A percentile compares a stretch with the other conserved stretches of the same genome.
These are phyloP conservation scores for Gryllus bimaculatus DNA, from an alignment of 1,140 invertebrate genomes.

Conservation along the genomic window DNA sequence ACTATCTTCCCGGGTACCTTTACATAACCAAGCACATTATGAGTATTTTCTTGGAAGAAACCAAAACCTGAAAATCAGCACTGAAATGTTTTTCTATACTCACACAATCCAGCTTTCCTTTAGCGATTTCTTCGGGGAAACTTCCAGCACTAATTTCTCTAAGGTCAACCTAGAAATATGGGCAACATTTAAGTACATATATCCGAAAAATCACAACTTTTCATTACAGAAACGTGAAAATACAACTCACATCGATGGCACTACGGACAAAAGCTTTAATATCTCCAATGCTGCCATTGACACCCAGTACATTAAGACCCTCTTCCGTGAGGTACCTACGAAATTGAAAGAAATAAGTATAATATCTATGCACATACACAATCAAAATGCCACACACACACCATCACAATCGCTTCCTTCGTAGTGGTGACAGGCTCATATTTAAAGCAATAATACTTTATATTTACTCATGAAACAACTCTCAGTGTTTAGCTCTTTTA, in stretches of 20 bases:
- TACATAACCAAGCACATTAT: conserved; percentile 11
- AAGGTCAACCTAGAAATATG: conserved; percentile 54
- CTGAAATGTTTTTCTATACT: conserved; percentile 16
- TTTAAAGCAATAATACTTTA: neutral
- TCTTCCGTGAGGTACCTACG: conserved; percentile 57
- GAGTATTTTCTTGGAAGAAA: conserved; percentile 27
- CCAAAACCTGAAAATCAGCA: conserved; percentile 21
- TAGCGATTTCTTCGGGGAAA: conserved; percentile 45
- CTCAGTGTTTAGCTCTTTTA: neutral
- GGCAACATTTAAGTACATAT: conserved; percentile 16
- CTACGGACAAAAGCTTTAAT: conserved; percentile 50
- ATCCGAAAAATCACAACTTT: neutral
- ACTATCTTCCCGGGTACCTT: conserved; percentile 59
- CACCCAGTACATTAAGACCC: conserved; percentile 52
- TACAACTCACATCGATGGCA: conserved; percentile 60
- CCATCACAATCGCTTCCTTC: neutral
- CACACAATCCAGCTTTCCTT: conserved; percentile 41
- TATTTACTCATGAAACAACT: neutral
- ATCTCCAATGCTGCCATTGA: conserved; percentile 52
- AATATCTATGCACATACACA: neutral
- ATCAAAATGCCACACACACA: neutral
- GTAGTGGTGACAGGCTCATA: neutral
- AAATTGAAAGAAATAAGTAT: conserved; percentile 25
- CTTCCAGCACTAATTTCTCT: conserved; percentile 59
- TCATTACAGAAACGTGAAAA: neutral